Evolutionary conservation across 92 coral and sea anemone species (phyloP), one percentile per base, ranked within the genome.

Genomic region (Palythoa caribaeorum): DNA sequence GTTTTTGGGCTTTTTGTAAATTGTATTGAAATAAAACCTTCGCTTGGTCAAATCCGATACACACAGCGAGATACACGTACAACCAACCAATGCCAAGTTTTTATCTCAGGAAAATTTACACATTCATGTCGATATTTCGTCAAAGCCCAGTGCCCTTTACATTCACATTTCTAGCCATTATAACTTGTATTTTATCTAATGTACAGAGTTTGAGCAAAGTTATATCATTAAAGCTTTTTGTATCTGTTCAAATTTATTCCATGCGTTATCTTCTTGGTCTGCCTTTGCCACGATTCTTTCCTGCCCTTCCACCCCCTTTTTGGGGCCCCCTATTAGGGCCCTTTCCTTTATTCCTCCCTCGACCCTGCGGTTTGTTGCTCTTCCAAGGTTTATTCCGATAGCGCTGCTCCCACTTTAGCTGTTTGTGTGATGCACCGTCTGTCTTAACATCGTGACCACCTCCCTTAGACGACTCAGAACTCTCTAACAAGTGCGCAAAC

Each of bases 401-500:
- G 13, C 93, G 92, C 73, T 91, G 95, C 72, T 97, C 99, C 99
- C 99, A 97, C 11, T 88, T 85, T 71, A 95, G 93, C 85, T 97
- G 98, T 78, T 97, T 97, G 88, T 92, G 84, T 71, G 96, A 92
- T 39, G 94, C 97, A 12, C 96, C 94, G 53, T 90, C 89, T 84
- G 92, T 91, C 76, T 62, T 84, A 38, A 95, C 90, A 78, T 97
- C 98, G 72, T 90, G 93, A 48, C 88, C 76, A 13, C 98, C 98
- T 13, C 98, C 99, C 16, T 89, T 72, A 54, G 95, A 92, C 13
- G 96, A 90, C 68, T 92, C 86, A 6, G 98, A 95, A 53, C 88
- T 88, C 88, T 97, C 99, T 84, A 97, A 63, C 87, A 97, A 89
- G 92, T 97, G 98, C 48, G 99, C 98, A 80, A 97, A 97, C 99